Conservation (phyloP, 2,888 invertebrate genomes). For the Spilosoma lubricipeda region DNA sequence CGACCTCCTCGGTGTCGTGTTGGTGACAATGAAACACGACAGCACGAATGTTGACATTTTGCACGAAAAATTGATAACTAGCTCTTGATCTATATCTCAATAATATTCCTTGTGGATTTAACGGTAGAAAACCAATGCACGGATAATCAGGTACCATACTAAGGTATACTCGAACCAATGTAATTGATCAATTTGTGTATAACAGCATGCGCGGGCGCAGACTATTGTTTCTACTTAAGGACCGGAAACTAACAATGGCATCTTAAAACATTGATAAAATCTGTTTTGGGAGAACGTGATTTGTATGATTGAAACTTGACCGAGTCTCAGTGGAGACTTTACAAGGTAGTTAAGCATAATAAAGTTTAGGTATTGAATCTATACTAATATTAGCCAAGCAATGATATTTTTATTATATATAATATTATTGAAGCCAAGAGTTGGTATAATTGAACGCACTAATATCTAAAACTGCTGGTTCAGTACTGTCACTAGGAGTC, state of each 20-base stretch:
- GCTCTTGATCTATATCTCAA: background rate
- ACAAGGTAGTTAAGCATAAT: conserved; percentile 1
- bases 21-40: too few species aligned
- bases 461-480: too few species aligned
- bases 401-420: too few species aligned
- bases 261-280: conserved; percentile 19
- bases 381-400: background rate
- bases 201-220: conserved; percentile 41
- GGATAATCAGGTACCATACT: conserved; percentile 23
- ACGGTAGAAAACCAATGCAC: conserved; percentile 19
- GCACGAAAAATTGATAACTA: background rate
- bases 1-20: too few species aligned
- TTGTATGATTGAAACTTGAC: conserved; percentile 7
- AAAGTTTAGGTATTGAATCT: background rate
- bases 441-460: too few species aligned
- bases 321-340: background rate
- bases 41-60: too few species aligned
- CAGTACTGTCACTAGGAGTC: too few species aligned
- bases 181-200: conserved; percentile 54
- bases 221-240: conserved; percentile 52
- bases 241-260: conserved; percentile 37
- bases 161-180: conserved; percentile 40
- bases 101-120: background rate
- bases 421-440: too few species aligned
- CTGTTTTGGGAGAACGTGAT: conserved; percentile 20